Conservation (phyloP, 1,140 invertebrate species). For the Ditylenchus dipsaci region DNA sequence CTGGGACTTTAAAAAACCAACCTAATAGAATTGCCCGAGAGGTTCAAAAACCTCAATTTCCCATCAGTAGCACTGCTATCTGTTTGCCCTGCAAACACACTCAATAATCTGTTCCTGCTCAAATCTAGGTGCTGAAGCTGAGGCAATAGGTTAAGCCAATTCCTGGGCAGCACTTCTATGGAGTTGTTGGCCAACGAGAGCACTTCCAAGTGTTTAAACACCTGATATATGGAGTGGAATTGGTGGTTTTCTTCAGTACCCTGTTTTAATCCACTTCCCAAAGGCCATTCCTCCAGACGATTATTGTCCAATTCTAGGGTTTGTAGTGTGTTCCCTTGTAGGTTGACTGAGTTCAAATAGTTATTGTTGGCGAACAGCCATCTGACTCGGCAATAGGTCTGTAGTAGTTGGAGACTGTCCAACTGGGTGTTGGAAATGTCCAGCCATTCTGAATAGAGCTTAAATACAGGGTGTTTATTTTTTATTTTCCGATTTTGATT, state of each 20-base stretch:
- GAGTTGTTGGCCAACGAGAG: constrained; percentile 19
- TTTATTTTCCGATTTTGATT: too few relatives aligned
- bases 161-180: constrained; percentile 15
- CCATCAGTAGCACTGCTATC: not conserved
- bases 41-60: constrained; percentile 15
- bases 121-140: constrained; percentile 31
- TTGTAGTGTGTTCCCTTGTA: constrained; percentile 4
- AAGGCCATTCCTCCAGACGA: constrained; percentile 18
- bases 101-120: constrained; percentile 13
- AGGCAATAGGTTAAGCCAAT: constrained; percentile 18
- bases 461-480: too few relatives aligned
- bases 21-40: constrained; percentile 15
- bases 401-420: not conserved
- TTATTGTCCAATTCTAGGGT: constrained; percentile 24
- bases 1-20: too few relatives aligned
- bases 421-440: constrained; percentile 31
- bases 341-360: constrained; percentile 3
- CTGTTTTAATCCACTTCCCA: not conserved
- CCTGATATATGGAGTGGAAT: not conserved
- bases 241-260: not conserved
- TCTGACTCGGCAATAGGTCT: constrained; percentile 17
- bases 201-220: not conserved
- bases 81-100: not conserved
- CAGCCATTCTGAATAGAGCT: constrained; percentile 33
- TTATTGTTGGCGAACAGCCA: constrained; percentile 31